Evolutionary conservation across 1,140 invertebrate species (phyloP).

Genomic region (Hylaeus volcanicus): DNA sequence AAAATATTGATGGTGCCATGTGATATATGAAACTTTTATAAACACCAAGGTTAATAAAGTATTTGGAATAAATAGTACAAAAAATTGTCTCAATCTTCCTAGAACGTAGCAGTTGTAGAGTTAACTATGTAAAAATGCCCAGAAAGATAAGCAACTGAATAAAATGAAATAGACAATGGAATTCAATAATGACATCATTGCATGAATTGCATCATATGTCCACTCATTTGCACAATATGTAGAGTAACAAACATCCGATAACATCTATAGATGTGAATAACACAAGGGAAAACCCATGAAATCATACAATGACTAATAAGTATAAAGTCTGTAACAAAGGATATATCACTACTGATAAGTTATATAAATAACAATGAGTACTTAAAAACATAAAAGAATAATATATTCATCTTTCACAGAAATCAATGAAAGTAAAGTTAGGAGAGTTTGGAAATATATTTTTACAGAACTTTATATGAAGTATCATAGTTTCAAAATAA

Average conservation of each 20-base stretch:
- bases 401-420: neutral
- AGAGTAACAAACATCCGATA: neutral
- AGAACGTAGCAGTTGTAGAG: neutral
- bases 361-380: neutral
- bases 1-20: slow-evolving; percentile 6
- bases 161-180: neutral
- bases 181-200: slow-evolving; percentile 11
- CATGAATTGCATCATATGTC: slow-evolving; percentile 15
- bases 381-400: neutral
- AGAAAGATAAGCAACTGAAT: neutral
- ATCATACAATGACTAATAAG: slow-evolving; percentile 15
- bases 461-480: neutral
- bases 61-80: neutral
- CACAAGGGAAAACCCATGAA: neutral
- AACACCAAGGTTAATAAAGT: neutral
- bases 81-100: neutral
- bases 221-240: neutral
- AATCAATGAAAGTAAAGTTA: neutral
- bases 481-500: neutral
- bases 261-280: neutral
- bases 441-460: neutral
- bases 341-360: neutral
- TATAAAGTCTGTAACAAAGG: neutral
- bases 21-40: slow-evolving; percentile 5
- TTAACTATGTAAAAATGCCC: neutral